These are phyloP conservation scores for Oryzias sinensis DNA, from an alignment of 2,797 vertebrate species.

Conservation along the genomic window DNA sequence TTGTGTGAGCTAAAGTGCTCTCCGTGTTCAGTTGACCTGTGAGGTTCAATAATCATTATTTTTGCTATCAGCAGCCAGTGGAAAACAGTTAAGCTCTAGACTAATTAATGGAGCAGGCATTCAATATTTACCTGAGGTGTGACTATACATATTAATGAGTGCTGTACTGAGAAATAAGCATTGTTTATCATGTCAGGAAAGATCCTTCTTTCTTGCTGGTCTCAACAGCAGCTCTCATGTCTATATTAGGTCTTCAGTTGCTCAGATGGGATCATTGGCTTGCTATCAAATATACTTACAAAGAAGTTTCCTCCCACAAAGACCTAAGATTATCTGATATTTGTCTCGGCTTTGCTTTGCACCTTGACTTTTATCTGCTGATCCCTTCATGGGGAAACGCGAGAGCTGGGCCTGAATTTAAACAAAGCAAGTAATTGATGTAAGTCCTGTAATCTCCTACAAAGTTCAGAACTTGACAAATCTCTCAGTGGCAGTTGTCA, in stretches of 20 bases:
- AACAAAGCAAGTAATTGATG: slow-evolving; percentile 18
- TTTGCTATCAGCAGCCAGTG: slow-evolving; percentile 47
- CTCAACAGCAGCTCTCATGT: neutral
- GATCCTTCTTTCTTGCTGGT: neutral
- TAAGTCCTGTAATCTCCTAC: slow-evolving; percentile 41
- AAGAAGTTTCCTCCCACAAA: slow-evolving; percentile 21
- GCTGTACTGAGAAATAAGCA: neutral
- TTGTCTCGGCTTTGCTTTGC: slow-evolving; percentile 24
- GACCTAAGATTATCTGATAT: slow-evolving; percentile 37
- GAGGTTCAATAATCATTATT: slow-evolving; percentile 54
- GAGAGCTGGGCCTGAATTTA: slow-evolving; percentile 34
- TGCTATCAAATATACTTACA: slow-evolving; percentile 6
- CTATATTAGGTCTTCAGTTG: neutral
- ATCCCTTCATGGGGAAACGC: slow-evolving; percentile 31
- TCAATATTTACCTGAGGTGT: slow-evolving; percentile 26
- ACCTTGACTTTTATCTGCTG: slow-evolving; percentile 25
- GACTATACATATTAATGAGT: slow-evolving; percentile 27
- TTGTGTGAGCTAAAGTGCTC: slow-evolving; percentile 3
- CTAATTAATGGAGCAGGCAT: slow-evolving; percentile 34
- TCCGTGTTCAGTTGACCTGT: slow-evolving; percentile 40
- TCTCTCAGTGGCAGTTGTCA: slow-evolving; percentile 53
- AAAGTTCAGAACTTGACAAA: slow-evolving; percentile 40
- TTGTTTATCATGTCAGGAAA: neutral
- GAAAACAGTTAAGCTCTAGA: slow-evolving; percentile 49
- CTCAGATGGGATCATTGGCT: slow-evolving; percentile 21